phyloP scores from a whole-genome alignment of 2,888 invertebrate genomes.

The Polyploca ridens region DNA sequence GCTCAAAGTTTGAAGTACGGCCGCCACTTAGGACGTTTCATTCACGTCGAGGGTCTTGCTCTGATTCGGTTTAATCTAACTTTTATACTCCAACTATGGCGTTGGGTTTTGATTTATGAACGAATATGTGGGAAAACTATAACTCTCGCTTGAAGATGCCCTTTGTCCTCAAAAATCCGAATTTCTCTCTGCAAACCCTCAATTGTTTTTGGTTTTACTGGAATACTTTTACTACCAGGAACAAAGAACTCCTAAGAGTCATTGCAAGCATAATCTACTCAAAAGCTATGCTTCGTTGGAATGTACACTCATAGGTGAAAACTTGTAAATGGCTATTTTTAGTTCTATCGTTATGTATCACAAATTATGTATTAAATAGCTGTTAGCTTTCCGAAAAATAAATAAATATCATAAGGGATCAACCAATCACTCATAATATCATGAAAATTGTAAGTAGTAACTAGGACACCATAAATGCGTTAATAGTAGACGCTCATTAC shows the following conservation, averaged over 20 bases:
- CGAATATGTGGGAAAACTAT: constrained; percentile 18
- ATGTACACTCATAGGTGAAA: no score
- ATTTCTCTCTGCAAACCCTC: not conserved
- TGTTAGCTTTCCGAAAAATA: no score
- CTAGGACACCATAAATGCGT: not conserved
- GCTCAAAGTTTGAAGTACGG: constrained; percentile 57
- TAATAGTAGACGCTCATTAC: constrained; percentile 4
- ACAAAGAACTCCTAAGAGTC: not conserved
- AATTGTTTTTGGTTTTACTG: constrained; percentile 11
- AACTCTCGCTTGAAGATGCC: no score
- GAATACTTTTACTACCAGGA: constrained; percentile 18
- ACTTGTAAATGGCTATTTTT: no score
- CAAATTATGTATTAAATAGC: no score
- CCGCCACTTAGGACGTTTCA: constrained; percentile 57
- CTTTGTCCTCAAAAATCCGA: no score
- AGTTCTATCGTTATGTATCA: no score
- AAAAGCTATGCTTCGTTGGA: not conserved
- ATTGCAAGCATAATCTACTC: not conserved
- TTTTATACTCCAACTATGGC: constrained; percentile 32
- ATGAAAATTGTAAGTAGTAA: not conserved
- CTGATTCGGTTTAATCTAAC: constrained; percentile 59
- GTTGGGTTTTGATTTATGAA: constrained; percentile 10
- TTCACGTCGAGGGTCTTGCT: constrained; percentile 43
- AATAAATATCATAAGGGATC: no score
- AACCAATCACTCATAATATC: not conserved